Evolutionary conservation across 2,797 vertebrate species (phyloP), one percentile per base, ranked within the genome.

Genomic region (Calcarius lapponicus): DNA sequence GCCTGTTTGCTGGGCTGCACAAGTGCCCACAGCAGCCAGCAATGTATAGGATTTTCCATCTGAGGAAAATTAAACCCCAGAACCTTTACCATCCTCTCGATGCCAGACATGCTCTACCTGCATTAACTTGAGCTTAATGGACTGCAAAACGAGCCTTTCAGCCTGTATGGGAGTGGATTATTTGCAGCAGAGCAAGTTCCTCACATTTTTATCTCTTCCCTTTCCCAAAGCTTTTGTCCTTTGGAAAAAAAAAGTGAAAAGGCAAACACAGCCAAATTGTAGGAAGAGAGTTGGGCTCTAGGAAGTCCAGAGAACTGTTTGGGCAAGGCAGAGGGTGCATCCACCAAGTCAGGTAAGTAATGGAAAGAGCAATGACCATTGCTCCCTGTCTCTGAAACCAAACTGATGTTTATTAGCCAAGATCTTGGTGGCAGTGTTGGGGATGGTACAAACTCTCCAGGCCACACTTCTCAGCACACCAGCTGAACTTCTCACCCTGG

Each of bases 81-180:
- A 97, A 91, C 90, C 84, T 94, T 96, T 91, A 84, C 96, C 94
- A 85, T 94, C 70, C 76, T 96, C 92, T 97, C 3, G 29, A 89
- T 95, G 97, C 93, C 88, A 96, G 92, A 88, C 84, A 62, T 95
- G 94, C 94, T 97, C 92, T 96, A 72, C 96, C 92, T 95, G 78
- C 92, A 96, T 97, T 97, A 96, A 97, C 93, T 94, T 65, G 92
- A 97, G 95, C n/a, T 75, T 95, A 97, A 97, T 97, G 94, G 92
- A 90, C 95, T 97, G 86, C 95, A 94, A 97, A 97, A 96, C 2
- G 92, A 97, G 88, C 9, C 8, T 82, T 97, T 97, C 71, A 71
- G 74, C 60, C 28, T 7, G 6, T 93, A 92, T 62, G 91, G 93
- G 93, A 92, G 95, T 93, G 96, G 95, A 92, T 95, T 95, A 95